phyloP scores from a whole-genome alignment of 2,797 vertebrate genomes.

The Prionace glauca region DNA sequence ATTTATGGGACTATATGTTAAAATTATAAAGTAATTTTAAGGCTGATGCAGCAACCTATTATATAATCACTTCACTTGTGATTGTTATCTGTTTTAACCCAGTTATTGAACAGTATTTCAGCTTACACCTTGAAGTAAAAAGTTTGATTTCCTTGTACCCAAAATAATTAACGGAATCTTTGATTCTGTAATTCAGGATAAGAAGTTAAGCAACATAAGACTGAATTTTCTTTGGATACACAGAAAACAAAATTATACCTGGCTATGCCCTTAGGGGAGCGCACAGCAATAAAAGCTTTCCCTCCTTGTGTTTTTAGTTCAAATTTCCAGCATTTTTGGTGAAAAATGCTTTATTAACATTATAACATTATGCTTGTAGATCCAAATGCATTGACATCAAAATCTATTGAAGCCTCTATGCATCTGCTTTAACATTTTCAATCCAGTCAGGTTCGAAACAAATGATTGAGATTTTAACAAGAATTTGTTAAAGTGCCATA shows the following conservation, averaged over 20 bases:
- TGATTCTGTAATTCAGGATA: neutral
- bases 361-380: neutral
- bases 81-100: neutral
- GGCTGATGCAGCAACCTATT: neutral
- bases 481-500: neutral
- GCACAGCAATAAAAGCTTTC: neutral
- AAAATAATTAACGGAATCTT: neutral
- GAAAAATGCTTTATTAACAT: neutral
- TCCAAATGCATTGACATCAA: neutral
- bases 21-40: neutral
- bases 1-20: neutral
- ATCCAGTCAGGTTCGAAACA: neutral
- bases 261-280: neutral
- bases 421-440: neutral
- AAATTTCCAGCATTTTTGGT: neutral
- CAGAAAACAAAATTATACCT: neutral
- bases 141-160: neutral
- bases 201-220: neutral
- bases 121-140: neutral
- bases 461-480: constrained; percentile 2
- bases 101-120: neutral
- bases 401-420: neutral
- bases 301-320: neutral
- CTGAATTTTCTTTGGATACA: neutral
- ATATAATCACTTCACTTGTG: neutral